Conservation (phyloP, 2,797 vertebrate genomes). For the Karalla daura region DNA sequence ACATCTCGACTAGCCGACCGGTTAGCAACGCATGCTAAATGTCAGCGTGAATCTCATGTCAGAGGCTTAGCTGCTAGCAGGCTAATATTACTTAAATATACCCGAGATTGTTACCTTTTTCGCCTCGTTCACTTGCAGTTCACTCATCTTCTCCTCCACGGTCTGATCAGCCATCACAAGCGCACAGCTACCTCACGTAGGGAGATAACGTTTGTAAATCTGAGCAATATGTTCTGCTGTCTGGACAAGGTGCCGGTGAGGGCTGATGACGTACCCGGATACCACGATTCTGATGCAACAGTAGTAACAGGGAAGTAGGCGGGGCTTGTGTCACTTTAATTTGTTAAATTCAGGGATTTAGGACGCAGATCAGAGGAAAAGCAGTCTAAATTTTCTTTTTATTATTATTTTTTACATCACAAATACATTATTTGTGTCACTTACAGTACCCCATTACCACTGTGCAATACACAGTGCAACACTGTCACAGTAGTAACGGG, state of each 20-base stretch:
- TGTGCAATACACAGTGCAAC: too few relatives aligned
- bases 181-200: neutral
- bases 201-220: neutral
- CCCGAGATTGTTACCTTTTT: conserved; percentile 72
- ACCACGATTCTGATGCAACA: conserved; percentile 74
- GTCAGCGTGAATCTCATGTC: conserved; percentile 45
- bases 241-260: conserved; percentile 31
- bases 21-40: conserved; percentile 21
- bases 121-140: conserved; percentile 70
- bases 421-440: too few relatives aligned
- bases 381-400: too few relatives aligned
- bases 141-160: conserved; percentile 78
- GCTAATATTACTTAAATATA: conserved; percentile 5
- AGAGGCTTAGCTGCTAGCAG: conserved; percentile 43
- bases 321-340: too few relatives aligned
- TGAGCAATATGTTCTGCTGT: neutral
- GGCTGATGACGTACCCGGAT: conserved; percentile 64
- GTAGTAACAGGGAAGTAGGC: conserved; percentile 1
- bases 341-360: too few relatives aligned
- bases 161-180: conserved; percentile 73
- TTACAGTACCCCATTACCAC: too few relatives aligned
- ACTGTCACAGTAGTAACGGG: too few relatives aligned
- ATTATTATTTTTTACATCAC: too few relatives aligned
- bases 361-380: too few relatives aligned
- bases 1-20: neutral